Evolutionary conservation across 2,113 vertebrate genomes (phyloP).

Genomic region (Chaetura pelagica): DNA sequence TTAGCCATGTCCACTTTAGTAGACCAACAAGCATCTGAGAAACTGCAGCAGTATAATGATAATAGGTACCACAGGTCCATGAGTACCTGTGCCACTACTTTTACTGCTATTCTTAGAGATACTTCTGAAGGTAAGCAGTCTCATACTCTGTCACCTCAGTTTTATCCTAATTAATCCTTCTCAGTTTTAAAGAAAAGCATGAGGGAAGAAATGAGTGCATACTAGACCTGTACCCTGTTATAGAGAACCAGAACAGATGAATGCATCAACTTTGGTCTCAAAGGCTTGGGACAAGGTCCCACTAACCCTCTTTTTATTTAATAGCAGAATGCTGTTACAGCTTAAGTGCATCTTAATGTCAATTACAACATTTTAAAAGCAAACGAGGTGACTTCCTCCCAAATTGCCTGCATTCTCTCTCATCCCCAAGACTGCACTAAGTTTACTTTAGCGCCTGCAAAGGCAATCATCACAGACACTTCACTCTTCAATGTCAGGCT

Average conservation of each 20-base stretch:
- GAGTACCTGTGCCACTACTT: neutral
- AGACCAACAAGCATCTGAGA: neutral
- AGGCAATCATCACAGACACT: neutral
- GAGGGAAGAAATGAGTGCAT: neutral
- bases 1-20: neutral
- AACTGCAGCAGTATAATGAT: neutral
- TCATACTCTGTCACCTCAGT: neutral
- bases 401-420: neutral
- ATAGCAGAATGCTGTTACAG: neutral
- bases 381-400: neutral
- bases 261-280: neutral
- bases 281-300: neutral
- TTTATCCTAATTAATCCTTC: neutral
- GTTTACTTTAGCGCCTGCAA: neutral
- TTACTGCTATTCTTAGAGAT: neutral
- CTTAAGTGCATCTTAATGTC: neutral
- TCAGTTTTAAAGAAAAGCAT: neutral
- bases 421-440: neutral
- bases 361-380: neutral
- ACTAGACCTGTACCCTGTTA: neutral
- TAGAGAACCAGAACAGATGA: neutral
- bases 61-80: fast-evolving
- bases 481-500: neutral
- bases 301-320: neutral
- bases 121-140: neutral